These are phyloP conservation scores for Marmota flaviventris DNA, from an alignment of 2,113 vertebrate species.

Conservation along the genomic window DNA sequence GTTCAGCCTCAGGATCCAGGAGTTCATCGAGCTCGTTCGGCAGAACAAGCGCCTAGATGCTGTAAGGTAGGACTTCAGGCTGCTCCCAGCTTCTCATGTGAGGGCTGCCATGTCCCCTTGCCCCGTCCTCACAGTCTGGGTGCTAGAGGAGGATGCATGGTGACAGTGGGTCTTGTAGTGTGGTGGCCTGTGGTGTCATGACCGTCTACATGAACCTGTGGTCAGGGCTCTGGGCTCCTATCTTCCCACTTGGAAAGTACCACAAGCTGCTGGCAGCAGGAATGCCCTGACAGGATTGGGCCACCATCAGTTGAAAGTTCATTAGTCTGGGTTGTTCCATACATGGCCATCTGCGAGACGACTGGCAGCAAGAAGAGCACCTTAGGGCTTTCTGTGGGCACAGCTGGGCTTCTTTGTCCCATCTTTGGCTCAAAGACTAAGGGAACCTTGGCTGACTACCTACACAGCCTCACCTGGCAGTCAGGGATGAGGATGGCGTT, in stretches of 20 bases:
- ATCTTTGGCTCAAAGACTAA: not conserved
- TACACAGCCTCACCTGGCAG: not conserved
- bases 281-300: accelerated
- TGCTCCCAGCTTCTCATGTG: accelerated
- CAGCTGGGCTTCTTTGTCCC: not conserved
- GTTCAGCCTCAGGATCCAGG: conserved; percentile 99
- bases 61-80: conserved; percentile 91
- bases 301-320: too few species aligned
- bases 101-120: too few species aligned
- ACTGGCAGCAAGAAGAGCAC: not conserved
- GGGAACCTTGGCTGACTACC: too few species aligned
- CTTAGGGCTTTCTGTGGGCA: not conserved
- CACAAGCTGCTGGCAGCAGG: not conserved
- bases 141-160: not conserved
- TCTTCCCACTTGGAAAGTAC: not conserved
- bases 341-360: not conserved
- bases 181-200: not conserved
- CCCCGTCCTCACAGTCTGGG: not conserved
- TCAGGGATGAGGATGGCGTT: too few species aligned
- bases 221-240: not conserved
- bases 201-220: not conserved
- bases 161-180: not conserved
- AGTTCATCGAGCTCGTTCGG: conserved; percentile 99
- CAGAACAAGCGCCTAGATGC: conserved; percentile 99
- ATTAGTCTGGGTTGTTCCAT: not conserved